Evolutionary conservation across 2,113 vertebrate species (phyloP).

Genomic region (Eidolon helvum): DNA sequence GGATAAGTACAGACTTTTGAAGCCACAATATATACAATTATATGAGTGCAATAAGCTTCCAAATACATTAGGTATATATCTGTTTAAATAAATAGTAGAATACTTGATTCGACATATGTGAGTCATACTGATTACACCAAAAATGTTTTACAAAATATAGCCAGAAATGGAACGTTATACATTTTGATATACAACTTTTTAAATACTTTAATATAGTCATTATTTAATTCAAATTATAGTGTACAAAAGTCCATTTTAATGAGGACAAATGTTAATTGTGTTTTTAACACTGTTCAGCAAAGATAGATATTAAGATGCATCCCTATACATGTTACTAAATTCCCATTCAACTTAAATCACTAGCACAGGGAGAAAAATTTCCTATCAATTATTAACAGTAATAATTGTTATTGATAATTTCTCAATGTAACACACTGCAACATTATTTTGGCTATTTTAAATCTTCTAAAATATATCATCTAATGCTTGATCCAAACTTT

Average conservation of each 20-base stretch:
- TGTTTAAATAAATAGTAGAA: conserved; percentile 83
- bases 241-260: conserved; percentile 82
- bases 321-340: conserved; percentile 79
- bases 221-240: conserved; percentile 81
- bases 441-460: conserved; percentile 74
- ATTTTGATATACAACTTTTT: conserved; percentile 85
- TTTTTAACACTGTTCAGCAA: conserved; percentile 79
- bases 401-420: conserved; percentile 79
- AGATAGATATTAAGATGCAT: conserved; percentile 75
- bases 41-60: conserved; percentile 87
- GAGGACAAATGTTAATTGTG: conserved; percentile 76
- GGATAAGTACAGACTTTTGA: conserved; percentile 87
- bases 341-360: conserved; percentile 80
- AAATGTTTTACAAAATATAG: conserved; percentile 85
- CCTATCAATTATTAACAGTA: conserved; percentile 78
- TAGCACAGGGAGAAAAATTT: conserved; percentile 80
- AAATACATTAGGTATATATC: conserved; percentile 86
- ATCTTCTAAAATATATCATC: conserved; percentile 72
- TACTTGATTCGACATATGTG: conserved; percentile 84
- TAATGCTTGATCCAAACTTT: conserved; percentile 74
- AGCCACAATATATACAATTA: conserved; percentile 89
- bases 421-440: conserved; percentile 80
- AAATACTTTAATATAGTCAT: conserved; percentile 79
- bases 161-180: conserved; percentile 84
- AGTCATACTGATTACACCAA: conserved; percentile 83